Base-by-base conservation (phyloP, 2,888 invertebrate genomes). In the Rhaphigaster nebulosa region DNA sequence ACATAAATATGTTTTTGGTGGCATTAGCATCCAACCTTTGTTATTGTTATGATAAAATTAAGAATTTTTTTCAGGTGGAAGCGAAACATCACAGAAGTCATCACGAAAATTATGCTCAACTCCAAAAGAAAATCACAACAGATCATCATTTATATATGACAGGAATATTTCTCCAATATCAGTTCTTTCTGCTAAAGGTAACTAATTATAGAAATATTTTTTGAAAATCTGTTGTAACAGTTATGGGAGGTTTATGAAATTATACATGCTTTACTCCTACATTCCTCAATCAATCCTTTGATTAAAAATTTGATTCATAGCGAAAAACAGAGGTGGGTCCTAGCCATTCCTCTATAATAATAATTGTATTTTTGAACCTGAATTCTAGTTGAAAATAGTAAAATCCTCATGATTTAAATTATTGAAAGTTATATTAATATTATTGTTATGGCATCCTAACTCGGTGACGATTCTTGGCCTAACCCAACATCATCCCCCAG, bases 121-220 rank as follows among this genome's bases (percentile, higher is more conserved):
- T 76, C 70, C 70, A 10, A 76, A 76, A 76, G 70, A 76, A 76
- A 76, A 38, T 76, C 70, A 76, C 70, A 76, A 38, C 23, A 70
- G 70, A 70, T 76, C 70, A 38, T 76, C 34, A 76, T 76, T 76
- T 38, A 23, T 76, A 8, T 76, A 23, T 38, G 70, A 76, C 23
- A 76, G 38, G 26, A 76, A 38, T 76, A 76, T 76, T 38, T 76
- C 70, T 38, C 70, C 70, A 34, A 76, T 76, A 38, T 76, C 70
- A 20, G 23, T 76, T 76, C 18, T 76, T 76, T 76, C 70, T 38
- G 20, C 34, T 76, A 76, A 76, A 76, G 70, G 70, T 76, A 76
- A 65, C 29, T 65, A 18, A 38, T 76, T 76, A 65, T 4, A 60
- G 13, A 56, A 56, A 56, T 26, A 23, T 56, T 23, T 52, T n/a